A percentile compares a stretch with the other conserved stretches of the same genome.
Conservation (phyloP, 2,888 invertebrate genomes). For the Drosophila mulleri region DNA sequence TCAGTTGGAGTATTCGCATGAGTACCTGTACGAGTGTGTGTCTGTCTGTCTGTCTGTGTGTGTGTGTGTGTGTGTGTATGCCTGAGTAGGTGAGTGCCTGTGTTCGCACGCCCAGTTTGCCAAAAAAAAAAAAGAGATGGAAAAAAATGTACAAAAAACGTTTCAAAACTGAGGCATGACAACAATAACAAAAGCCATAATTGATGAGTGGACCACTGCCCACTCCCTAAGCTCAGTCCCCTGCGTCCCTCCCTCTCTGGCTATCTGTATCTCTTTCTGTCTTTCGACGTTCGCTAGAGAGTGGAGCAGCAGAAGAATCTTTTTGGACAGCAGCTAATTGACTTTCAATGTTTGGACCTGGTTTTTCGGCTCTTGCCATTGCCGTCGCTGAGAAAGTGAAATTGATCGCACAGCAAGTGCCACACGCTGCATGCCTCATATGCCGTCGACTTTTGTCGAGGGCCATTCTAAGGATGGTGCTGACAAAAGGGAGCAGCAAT, state of each 20-base stretch:
- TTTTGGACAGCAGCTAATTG: constrained; percentile 70
- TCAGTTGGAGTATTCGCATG: constrained; percentile 1
- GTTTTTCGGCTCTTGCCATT: constrained; percentile 16
- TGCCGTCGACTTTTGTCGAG: constrained; percentile 8
- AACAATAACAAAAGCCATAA: constrained; percentile 53
- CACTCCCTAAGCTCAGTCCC: not conserved
- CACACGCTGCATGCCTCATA: constrained; percentile 21
- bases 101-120: constrained; percentile 32
- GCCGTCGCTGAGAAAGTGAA: constrained; percentile 70
- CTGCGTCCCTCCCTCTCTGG: not conserved
- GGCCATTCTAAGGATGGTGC: constrained; percentile 44
- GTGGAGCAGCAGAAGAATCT: constrained; percentile 59
- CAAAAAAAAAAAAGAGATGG: constrained; percentile 9
- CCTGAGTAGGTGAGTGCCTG: constrained; percentile 21
- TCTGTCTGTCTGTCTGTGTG: not conserved
- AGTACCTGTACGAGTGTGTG: not conserved
- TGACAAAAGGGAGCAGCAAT: not conserved
- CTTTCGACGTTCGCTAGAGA: constrained; percentile 4
- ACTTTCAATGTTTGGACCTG: constrained; percentile 70
- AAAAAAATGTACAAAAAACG: constrained; percentile 3
- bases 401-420: constrained; percentile 66
- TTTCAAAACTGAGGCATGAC: constrained; percentile 30
- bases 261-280: not conserved
- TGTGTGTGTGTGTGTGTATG: constrained; percentile 2
- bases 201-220: constrained; percentile 28